Evolutionary conservation across 1,140 invertebrate genomes (phyloP).

Genomic region (Euglossa dilemma): DNA sequence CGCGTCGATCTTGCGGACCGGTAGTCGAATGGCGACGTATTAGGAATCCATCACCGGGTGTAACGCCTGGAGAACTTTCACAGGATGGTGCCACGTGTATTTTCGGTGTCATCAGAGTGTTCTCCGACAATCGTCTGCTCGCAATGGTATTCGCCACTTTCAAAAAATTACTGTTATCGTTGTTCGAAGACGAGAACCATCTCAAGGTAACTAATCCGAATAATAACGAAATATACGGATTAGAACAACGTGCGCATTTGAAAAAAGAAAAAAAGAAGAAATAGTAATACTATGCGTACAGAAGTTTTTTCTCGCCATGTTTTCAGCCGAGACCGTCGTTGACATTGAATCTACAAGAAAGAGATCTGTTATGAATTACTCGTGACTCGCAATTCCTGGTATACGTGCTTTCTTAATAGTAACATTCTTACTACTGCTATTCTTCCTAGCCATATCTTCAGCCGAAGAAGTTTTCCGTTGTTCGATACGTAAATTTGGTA

Average conservation of each 20-base stretch:
- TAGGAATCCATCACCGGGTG: slow-evolving; percentile 90
- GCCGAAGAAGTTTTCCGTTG: slow-evolving; percentile 93
- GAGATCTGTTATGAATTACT: not conserved
- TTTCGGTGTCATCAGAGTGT: slow-evolving; percentile 94
- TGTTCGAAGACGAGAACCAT: slow-evolving; percentile 90
- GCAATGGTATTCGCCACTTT: slow-evolving; percentile 91
- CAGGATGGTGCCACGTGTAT: slow-evolving; percentile 93
- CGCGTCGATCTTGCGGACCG: slow-evolving; percentile 92
- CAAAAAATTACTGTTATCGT: slow-evolving; percentile 94
- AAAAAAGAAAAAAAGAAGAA: not conserved
- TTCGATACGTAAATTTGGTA: slow-evolving; percentile 92
- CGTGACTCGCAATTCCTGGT: not conserved
- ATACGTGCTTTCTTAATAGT: no score
- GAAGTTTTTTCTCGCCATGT: slow-evolving; percentile 78
- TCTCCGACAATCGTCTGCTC: slow-evolving; percentile 93
- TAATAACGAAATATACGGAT: not conserved
- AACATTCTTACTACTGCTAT: slow-evolving; percentile 86
- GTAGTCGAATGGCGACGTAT: slow-evolving; percentile 94
- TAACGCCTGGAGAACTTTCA: slow-evolving; percentile 92
- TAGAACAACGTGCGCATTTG: not conserved
- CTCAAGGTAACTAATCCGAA: slow-evolving; percentile 69
- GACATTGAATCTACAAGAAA: slow-evolving; percentile 76
- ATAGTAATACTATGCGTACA: not conserved
- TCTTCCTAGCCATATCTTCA: slow-evolving; percentile 93
- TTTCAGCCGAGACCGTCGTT: slow-evolving; percentile 81